A percentile compares a stretch with the other conserved stretches of the same genome.
Conservation (phyloP, 64 coral and sea anemone genomes). For the Hydrozoanthus tunicans region DNA sequence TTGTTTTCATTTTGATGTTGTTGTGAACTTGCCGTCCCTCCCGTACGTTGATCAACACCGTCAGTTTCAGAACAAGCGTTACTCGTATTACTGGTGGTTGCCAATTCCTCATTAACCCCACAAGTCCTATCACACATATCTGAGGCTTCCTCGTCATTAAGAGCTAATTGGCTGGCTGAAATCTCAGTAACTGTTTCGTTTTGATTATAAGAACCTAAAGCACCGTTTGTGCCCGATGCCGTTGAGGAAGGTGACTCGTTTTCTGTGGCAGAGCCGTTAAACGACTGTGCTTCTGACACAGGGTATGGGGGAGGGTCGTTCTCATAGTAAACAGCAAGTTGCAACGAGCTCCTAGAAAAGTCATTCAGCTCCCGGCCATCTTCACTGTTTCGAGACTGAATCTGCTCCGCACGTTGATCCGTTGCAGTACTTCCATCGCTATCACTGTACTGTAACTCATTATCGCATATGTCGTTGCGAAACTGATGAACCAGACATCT, state of each 20-base stretch:
- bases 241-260: neutral
- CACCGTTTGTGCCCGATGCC: neutral
- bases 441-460: neutral
- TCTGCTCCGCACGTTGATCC: neutral
- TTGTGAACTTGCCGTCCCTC: neutral
- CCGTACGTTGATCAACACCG: neutral
- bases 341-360: neutral
- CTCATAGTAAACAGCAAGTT: neutral
- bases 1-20: neutral
- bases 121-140: neutral
- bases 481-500: neutral
- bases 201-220: neutral
- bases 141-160: neutral
- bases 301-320: constrained; percentile 39
- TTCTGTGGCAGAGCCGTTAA: neutral
- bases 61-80: neutral
- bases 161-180: neutral
- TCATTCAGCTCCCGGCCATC: neutral
- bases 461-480: neutral
- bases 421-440: neutral
- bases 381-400: neutral
- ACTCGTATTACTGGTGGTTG: neutral
- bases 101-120: neutral
- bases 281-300: neutral
- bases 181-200: neutral